Evolutionary conservation across 1,140 invertebrate species (phyloP).

Genomic region (Patella vulgata): DNA sequence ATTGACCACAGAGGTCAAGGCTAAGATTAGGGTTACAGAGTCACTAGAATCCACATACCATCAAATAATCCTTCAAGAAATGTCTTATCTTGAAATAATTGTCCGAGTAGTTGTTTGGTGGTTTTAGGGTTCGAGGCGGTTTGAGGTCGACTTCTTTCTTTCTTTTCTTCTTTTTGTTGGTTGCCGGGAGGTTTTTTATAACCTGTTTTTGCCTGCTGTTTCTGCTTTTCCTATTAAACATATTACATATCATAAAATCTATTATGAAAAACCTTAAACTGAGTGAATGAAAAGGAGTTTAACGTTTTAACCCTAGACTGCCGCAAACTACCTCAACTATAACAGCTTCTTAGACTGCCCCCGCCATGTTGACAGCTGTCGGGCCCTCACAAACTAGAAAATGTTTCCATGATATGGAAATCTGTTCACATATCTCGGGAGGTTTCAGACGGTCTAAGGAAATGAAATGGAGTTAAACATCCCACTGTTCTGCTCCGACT

Average conservation of each 20-base stretch:
- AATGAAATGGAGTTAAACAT: too few relatives aligned
- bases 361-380: background rate
- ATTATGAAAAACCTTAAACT: background rate
- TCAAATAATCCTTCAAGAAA: slow-evolving; percentile 64
- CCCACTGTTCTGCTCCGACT: too few relatives aligned
- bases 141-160: slow-evolving; percentile 49
- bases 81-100: slow-evolving; percentile 63
- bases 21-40: too few relatives aligned
- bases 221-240: slow-evolving; percentile 37
- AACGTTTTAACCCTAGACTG: background rate
- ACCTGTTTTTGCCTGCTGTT: slow-evolving; percentile 44
- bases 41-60: too few relatives aligned
- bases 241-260: background rate
- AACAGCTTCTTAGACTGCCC: slow-evolving; percentile 1
- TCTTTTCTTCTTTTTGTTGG: slow-evolving; percentile 49
- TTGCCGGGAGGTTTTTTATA: slow-evolving; percentile 34
- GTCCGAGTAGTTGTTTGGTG: slow-evolving; percentile 65
- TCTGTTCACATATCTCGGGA: too few relatives aligned
- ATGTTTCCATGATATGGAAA: background rate
- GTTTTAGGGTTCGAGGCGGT: slow-evolving; percentile 54
- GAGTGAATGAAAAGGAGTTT: background rate
- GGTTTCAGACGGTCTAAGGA: too few relatives aligned
- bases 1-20: too few relatives aligned
- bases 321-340: too few relatives aligned
- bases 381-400: background rate